phyloP scores from a whole-genome alignment of 2,888 invertebrate genomes.

The Drosophila aldrichi region DNA sequence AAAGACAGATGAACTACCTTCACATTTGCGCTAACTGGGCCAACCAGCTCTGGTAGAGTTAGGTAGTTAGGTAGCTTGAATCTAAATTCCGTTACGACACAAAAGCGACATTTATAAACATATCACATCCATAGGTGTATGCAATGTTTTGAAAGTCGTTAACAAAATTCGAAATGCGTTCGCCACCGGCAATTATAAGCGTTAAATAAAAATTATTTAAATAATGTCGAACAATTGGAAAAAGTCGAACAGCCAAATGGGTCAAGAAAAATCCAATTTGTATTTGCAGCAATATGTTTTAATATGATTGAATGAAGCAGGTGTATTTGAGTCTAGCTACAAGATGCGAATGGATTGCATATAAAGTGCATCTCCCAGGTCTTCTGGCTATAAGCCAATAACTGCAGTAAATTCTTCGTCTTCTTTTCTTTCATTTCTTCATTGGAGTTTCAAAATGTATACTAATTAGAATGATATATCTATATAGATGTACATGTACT shows the following conservation, averaged over 20 bases:
- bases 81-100: conserved; percentile 60
- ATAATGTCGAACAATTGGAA: neutral
- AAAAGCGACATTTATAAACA: conserved; percentile 37
- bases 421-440: no score
- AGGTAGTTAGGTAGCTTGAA: conserved; percentile 33
- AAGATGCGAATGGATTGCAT: no score
- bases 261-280: neutral
- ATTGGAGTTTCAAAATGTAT: no score
- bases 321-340: no score
- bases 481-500: no score
- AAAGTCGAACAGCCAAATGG: conserved; percentile 1
- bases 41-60: conserved; percentile 9
- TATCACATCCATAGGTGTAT: conserved; percentile 45
- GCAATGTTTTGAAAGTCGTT: conserved; percentile 35
- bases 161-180: conserved; percentile 19
- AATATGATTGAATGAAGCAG: no score
- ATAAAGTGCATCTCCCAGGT: no score
- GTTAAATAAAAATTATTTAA: conserved; percentile 2
- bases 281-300: no score
- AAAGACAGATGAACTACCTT: conserved; percentile 15
- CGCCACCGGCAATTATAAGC: conserved; percentile 1
- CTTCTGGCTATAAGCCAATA: no score
- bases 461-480: no score
- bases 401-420: no score
- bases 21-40: conserved; percentile 32